Conservation (phyloP, 2,888 invertebrate species). For the Agrochola circellaris region DNA sequence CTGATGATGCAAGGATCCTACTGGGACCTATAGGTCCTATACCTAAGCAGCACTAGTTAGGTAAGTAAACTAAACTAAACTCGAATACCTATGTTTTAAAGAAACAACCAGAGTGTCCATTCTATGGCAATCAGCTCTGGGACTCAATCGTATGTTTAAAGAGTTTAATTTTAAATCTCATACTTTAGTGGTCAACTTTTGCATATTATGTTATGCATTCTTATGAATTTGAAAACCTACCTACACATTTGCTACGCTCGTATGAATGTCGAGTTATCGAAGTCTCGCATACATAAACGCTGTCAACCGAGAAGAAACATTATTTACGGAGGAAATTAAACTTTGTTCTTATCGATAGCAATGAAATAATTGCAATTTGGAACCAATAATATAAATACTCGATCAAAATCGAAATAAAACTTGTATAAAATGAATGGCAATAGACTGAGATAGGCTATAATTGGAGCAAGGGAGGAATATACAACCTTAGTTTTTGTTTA, state of each 20-base stretch:
- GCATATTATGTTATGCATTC: not conserved
- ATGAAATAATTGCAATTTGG: not conserved
- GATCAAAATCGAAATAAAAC: not conserved
- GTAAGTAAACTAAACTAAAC: not conserved
- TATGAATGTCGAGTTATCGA: slow-evolving; percentile 37
- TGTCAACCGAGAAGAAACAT: slow-evolving; percentile 33
- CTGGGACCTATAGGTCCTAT: not conserved
- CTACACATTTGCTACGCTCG: not conserved
- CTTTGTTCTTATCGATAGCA: slow-evolving; percentile 21
- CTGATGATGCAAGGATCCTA: not conserved
- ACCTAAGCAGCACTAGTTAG: not conserved
- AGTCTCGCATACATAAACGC: slow-evolving; percentile 13
- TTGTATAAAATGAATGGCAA: not conserved
- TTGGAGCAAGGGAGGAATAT: not conserved
- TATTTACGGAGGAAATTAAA: slow-evolving; percentile 17
- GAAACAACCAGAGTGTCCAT: not conserved
- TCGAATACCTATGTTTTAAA: not conserved
- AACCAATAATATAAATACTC: not conserved
- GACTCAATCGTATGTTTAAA: not conserved
- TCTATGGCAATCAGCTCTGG: not conserved
- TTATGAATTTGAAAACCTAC: not conserved
- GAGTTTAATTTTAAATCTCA: not conserved
- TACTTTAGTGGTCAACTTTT: not conserved
- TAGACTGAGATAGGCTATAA: not conserved
- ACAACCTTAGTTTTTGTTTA: too few species aligned